These are phyloP conservation scores for Clunio marinus DNA, from an alignment of 2,888 invertebrate genomes.

Conservation along the genomic window DNA sequence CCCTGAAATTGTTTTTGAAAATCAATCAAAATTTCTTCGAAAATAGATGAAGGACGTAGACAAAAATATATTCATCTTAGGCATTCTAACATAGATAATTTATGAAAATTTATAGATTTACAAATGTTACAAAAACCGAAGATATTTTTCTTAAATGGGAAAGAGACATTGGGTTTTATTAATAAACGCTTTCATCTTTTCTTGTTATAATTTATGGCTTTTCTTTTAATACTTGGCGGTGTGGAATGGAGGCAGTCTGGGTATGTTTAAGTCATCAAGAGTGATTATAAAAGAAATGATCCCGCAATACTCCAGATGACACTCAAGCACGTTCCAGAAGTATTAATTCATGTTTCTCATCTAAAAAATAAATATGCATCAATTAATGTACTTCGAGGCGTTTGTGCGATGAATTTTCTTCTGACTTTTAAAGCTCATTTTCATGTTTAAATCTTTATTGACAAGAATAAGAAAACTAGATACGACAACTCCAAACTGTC, in stretches of 20 bases:
- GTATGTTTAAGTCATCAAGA: neutral
- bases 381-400: neutral
- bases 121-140: conserved; percentile 4
- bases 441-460: conserved; percentile 13
- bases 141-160: neutral
- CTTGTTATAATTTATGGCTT: conserved; percentile 25
- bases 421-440: conserved; percentile 17
- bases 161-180: conserved; percentile 26
- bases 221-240: conserved; percentile 1
- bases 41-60: neutral
- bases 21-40: neutral
- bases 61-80: too few species aligned
- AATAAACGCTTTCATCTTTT: conserved; percentile 12
- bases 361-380: conserved; percentile 1
- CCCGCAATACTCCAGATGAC: conserved; percentile 25
- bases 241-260: conserved; percentile 12
- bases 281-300: conserved; percentile 2
- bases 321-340: conserved; percentile 20
- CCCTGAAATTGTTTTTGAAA: neutral
- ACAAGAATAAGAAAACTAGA: neutral
- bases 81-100: too few species aligned
- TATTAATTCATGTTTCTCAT: conserved; percentile 22
- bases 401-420: neutral
- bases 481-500: conserved; percentile 8
- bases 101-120: conserved; percentile 18